phyloP scores from a whole-genome alignment of 1,140 invertebrate species.

The Apis mellifera region Amel_HAv3.1 CM009935.2:3650001-3650500 shows the following conservation, averaged over 20 bases:
- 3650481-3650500: background rate
- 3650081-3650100: constrained; percentile 33
- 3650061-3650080: constrained; percentile 29
- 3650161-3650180: background rate
- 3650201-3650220: too few relatives aligned
- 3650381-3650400: too few relatives aligned
- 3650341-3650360: too few relatives aligned
- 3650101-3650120: background rate
- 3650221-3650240: background rate
- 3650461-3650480: background rate
- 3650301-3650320: background rate
- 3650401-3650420: too few relatives aligned
- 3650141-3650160: background rate
- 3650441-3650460: background rate
- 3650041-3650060: constrained; percentile 11
- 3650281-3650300: background rate
- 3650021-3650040: constrained; percentile 4
- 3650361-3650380: too few relatives aligned
- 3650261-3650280: background rate
- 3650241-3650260: background rate
- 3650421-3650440: too few relatives aligned
- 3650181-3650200: background rate
- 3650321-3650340: too few relatives aligned
- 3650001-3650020: constrained; percentile 58
- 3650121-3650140: background rate